Conservation (phyloP, 2,113 vertebrate species). For the Larimichthys crocea region DNA sequence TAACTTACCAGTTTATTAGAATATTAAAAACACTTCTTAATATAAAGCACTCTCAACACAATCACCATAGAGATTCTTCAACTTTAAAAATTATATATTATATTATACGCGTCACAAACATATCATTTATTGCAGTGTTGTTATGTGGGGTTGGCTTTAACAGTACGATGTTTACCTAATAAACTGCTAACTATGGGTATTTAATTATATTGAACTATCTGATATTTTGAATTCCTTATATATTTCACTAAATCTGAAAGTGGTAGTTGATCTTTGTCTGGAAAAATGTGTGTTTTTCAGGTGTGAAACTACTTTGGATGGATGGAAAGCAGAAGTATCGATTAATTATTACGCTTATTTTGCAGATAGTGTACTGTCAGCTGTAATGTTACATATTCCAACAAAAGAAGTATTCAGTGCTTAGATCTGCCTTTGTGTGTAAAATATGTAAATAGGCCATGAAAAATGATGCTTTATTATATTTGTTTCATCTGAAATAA, state of each 20-base stretch:
- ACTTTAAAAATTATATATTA: not conserved
- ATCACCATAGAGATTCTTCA: not conserved
- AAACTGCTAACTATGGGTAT: not conserved
- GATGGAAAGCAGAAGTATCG: constrained; percentile 8
- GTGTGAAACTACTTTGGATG: constrained; percentile 6
- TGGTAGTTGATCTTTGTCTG: not conserved
- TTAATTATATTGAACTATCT: not conserved
- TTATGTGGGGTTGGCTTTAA: not conserved
- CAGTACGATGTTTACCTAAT: not conserved
- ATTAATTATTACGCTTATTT: constrained; percentile 15
- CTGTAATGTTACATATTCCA: not conserved
- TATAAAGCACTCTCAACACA: not conserved
- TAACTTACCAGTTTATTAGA: constrained; percentile 21
- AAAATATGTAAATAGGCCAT: constrained; percentile 78
- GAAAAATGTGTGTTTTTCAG: not conserved
- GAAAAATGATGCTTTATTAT: constrained; percentile 27
- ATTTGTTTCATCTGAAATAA: constrained; percentile 45
- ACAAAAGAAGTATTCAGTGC: constrained; percentile 9
- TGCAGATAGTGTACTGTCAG: not conserved
- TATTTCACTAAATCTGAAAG: not conserved
- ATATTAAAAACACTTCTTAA: not conserved
- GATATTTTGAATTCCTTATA: not conserved
- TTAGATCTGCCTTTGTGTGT: constrained; percentile 50
- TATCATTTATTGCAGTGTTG: not conserved
- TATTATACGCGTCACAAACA: not conserved